Base-by-base conservation (phyloP, 92 coral and sea anemone genomes). In the Phymanthus crucifer region DNA sequence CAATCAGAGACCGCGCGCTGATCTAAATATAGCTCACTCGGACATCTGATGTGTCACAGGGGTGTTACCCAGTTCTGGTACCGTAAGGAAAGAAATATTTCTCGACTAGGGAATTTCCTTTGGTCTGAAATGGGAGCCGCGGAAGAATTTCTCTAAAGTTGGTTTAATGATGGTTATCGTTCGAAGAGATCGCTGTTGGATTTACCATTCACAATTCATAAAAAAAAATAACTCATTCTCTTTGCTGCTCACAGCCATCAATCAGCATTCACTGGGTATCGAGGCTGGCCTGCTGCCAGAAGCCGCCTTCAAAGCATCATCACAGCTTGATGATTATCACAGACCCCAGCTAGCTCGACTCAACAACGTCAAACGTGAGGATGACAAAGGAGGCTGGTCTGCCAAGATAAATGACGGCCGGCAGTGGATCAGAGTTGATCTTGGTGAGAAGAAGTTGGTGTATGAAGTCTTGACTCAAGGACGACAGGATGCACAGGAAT, bases 341-440 rank as follows among this genome's bases (percentile, higher is more conserved):
- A 47, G 78, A 46, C 65, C 78, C 21, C 64, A 74, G 14, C 78
- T 74, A 11, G 78, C 40, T 48, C 66, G 64, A 1, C 66, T 74
- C 13, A 19, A 31, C 66, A 74, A 50, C 45, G 52, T 36, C 21
- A 40, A 33, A 40, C 75, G 16, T 13, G 75, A 33, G 21, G 6
- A 33, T 18, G 46, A 71, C 78, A 66, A 66, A 26, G 78, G 78
- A 40, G 78, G 78, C 40, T 74, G 78, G 78, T 27, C 78, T 50
- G 78, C 78, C 37, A 74, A 33, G 66, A 29, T 34, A 19, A 50
- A 74, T 45, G 65, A 74, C 17, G 40, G 66, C 4, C 32, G 50
- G 6, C 78, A 74, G 50, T 48, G 67, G 78, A 46, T 74, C 16
- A 40, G 31, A 36, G 43, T 74, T 3, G 78, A 48, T 50, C 40